Evolutionary conservation across 2,888 invertebrate species (phyloP).

Genomic region (Netelia fuscicornis): DNA sequence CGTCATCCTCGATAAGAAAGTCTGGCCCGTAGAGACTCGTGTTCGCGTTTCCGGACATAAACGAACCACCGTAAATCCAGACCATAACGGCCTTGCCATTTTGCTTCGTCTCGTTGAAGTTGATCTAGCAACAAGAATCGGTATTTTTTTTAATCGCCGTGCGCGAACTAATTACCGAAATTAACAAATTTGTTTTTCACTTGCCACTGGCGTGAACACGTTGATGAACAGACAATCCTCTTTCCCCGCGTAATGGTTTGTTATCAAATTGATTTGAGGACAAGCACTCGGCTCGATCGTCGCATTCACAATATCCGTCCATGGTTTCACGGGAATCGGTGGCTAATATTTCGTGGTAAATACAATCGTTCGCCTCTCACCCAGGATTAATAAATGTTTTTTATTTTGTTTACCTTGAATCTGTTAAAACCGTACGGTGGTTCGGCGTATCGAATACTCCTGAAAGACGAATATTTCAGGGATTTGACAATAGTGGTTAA

Average conservation of each 20-base stretch:
- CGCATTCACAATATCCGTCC: conserved; percentile 62
- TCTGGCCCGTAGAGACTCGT: conserved; percentile 58
- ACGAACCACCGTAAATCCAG: conserved; percentile 68
- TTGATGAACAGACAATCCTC: conserved; percentile 71
- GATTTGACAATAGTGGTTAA: conserved; percentile 66
- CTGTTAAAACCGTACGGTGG: conserved; percentile 71
- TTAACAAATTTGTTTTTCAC: neutral
- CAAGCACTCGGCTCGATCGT: conserved; percentile 51
- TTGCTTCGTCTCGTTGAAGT: conserved; percentile 14
- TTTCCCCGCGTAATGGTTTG: conserved; percentile 27
- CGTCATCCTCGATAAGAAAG: conserved; percentile 65
- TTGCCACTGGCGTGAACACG: conserved; percentile 68
- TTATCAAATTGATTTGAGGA: conserved; percentile 43
- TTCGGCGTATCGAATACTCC: conserved; percentile 76
- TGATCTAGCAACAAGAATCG: conserved; percentile 27
- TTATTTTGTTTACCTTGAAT: conserved; percentile 72
- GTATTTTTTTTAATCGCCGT: neutral
- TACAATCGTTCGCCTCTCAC: neutral
- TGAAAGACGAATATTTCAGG: conserved; percentile 71
- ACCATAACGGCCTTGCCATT: conserved; percentile 67
- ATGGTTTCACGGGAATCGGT: conserved; percentile 61
- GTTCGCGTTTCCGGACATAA: conserved; percentile 50
- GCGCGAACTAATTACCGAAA: neutral
- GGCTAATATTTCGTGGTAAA: conserved; percentile 53
- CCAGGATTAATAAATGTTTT: no score